Percentiles rank a stretch among this genome's conserved stretches.
Conservation (phyloP, 2,888 invertebrate genomes). For the Troides aeacus region DNA sequence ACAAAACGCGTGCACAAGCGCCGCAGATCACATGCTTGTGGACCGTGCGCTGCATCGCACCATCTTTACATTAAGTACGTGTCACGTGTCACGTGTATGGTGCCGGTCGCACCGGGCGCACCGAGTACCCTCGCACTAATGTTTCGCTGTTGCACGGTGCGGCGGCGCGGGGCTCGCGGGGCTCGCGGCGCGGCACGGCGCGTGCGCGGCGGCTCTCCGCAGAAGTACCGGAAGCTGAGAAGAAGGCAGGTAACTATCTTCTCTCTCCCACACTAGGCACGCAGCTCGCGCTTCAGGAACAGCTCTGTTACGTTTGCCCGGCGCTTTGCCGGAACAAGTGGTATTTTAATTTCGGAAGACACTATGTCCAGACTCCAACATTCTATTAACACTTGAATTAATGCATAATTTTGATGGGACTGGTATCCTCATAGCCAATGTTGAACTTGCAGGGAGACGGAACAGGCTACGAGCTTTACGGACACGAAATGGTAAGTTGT, state of each 20-base stretch:
- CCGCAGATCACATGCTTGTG: too few relatives aligned
- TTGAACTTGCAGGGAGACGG: slow-evolving; percentile 88
- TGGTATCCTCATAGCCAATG: slow-evolving; percentile 71
- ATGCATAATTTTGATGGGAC: too few relatives aligned
- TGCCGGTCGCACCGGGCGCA: not conserved
- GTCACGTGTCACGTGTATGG: not conserved
- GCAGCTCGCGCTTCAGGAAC: not conserved
- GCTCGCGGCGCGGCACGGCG: slow-evolving; percentile 27
- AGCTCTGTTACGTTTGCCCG: too few relatives aligned
- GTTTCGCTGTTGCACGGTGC: slow-evolving; percentile 41
- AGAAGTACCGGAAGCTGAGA: slow-evolving; percentile 92
- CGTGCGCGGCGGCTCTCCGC: slow-evolving; percentile 47
- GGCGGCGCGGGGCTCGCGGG: slow-evolving; percentile 39
- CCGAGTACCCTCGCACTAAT: not conserved
- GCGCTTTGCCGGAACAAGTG: too few relatives aligned
- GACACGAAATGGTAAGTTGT: slow-evolving; percentile 86
- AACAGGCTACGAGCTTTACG: slow-evolving; percentile 85
- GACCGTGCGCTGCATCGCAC: too few relatives aligned
- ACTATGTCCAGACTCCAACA: too few relatives aligned
- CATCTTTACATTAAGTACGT: too few relatives aligned
- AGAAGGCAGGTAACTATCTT: slow-evolving; percentile 86
- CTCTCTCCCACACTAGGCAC: slow-evolving; percentile 30
- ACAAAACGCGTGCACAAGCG: not conserved
- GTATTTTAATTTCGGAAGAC: too few relatives aligned
- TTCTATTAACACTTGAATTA: too few relatives aligned